Base-by-base conservation (phyloP, 2,888 invertebrate genomes). In the Hydriomena furcata region DNA sequence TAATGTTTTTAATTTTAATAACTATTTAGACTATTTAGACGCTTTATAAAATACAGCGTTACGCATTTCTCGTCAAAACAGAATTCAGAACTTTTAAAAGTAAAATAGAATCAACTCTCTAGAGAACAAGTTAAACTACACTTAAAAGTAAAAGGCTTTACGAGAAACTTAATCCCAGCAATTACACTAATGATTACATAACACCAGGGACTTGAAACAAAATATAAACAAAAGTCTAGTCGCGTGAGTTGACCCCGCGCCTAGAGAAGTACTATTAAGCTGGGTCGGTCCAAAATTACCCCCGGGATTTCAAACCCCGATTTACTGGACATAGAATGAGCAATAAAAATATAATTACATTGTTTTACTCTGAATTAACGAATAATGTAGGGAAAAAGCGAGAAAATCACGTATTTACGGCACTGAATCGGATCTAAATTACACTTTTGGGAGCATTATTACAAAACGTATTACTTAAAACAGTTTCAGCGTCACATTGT, bases 321-420 rank as follows among this genome's bases (percentile, higher is more conserved):
- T 86, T 88, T 84, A 84, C 81, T 82, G 79, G 78, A 84, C 82
- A 82, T 81, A 76, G 79, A 85, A 84, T 81, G 81, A 83, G 78
- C 82, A 84, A 82, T 88, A 87, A 85, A 84, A 85, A 85, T 84
- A 84, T 86, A 84, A 87, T 85, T 85, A 84, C 77, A 79, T 81
- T 81, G 82, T 79, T 81, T 79, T 75, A 77, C 73, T 80, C 71
- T 61, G 73, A 70, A 79, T 80, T 76, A 75, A 78, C 76, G 75
- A 76, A 76, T 71, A 79, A 73, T 68, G 64, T 71, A 63, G 68
- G 66, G 67, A 73, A 74, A 75, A 76, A 68, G 65, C 66, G 59
- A 73, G 71, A 69, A 73, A 73, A 75, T 71, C 71, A 75, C 70
- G 68, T 68, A 73, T 71, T 71, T 68, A 73, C 76, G 65, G 73